phyloP scores from a whole-genome alignment of 2,113 vertebrate genomes.

The Lagopus leucura region DNA sequence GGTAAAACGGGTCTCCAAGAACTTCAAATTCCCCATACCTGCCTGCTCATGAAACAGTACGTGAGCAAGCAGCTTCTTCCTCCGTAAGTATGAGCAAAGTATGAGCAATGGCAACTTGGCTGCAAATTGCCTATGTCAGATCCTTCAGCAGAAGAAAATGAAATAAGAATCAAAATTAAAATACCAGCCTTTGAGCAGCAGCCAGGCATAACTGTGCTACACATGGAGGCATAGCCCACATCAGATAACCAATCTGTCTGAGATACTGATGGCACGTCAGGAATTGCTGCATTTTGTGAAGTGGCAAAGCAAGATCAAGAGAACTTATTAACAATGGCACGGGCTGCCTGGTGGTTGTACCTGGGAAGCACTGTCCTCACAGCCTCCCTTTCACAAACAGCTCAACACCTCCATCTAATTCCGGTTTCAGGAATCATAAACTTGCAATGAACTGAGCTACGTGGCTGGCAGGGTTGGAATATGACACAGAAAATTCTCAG shows the following conservation, averaged over 20 bases:
- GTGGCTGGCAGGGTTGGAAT: neutral
- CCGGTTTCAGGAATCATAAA: neutral
- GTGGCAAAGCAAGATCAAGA: slow-evolving; percentile 16
- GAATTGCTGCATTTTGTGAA: slow-evolving; percentile 34
- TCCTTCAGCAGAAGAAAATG: slow-evolving; percentile 49
- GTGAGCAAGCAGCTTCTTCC: neutral
- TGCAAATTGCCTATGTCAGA: slow-evolving; percentile 38
- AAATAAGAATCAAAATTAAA: slow-evolving; percentile 65
- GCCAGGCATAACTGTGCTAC: neutral
- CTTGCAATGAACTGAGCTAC: neutral
- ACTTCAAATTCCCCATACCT: neutral
- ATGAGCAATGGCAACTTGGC: slow-evolving; percentile 1
- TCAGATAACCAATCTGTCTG: neutral
- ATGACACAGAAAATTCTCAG: slow-evolving; percentile 12
- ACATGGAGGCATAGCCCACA: neutral
- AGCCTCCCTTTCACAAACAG: neutral
- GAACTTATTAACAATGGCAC: neutral
- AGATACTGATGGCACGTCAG: neutral
- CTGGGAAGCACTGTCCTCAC: neutral
- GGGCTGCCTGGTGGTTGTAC: neutral
- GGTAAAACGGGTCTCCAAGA: neutral
- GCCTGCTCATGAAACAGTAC: neutral
- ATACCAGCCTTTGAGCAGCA: slow-evolving; percentile 8
- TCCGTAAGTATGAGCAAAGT: neutral
- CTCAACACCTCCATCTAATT: neutral